phyloP scores from a whole-genome alignment of 1,140 invertebrate species.

The Oncopodura yosiiana region DNA sequence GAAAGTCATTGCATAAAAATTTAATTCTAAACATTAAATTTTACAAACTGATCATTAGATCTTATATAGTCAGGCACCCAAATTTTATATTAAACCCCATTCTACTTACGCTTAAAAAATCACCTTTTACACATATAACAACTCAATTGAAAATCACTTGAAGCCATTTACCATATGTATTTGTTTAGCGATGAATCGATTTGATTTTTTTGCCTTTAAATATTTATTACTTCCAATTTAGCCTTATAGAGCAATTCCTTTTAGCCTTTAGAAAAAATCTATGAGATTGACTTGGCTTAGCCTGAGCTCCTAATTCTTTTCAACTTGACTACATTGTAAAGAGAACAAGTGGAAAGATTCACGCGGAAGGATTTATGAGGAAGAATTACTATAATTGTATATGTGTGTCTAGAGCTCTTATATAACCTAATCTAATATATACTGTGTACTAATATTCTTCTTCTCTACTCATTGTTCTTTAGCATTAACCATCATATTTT shows the following conservation, averaged over 20 bases:
- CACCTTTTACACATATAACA: too few relatives aligned
- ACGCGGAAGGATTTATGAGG: slow-evolving; percentile 15
- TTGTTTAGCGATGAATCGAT: neutral
- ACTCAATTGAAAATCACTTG: too few relatives aligned
- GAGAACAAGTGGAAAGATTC: neutral
- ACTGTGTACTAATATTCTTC: neutral
- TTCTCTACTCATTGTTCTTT: neutral
- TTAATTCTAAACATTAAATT: too few relatives aligned
- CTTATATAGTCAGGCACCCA: too few relatives aligned
- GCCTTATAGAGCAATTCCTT: neutral
- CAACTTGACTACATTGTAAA: neutral
- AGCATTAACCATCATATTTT: slow-evolving; percentile 2
- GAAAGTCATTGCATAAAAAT: too few relatives aligned
- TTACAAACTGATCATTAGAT: too few relatives aligned
- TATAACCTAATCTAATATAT: slow-evolving; percentile 2
- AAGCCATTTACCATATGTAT: too few relatives aligned
- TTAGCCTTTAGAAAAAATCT: neutral
- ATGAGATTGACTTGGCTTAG: neutral
- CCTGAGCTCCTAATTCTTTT: too few relatives aligned
- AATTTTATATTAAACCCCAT: too few relatives aligned
- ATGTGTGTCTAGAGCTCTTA: neutral
- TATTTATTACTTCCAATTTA: neutral
- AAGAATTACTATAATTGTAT: slow-evolving; percentile 18
- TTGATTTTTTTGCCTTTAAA: neutral
- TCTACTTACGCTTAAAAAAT: too few relatives aligned